Evolutionary conservation across 1,140 invertebrate genomes (phyloP), one percentile per base, ranked within the genome.

Genomic region (Arion vulgaris): DNA sequence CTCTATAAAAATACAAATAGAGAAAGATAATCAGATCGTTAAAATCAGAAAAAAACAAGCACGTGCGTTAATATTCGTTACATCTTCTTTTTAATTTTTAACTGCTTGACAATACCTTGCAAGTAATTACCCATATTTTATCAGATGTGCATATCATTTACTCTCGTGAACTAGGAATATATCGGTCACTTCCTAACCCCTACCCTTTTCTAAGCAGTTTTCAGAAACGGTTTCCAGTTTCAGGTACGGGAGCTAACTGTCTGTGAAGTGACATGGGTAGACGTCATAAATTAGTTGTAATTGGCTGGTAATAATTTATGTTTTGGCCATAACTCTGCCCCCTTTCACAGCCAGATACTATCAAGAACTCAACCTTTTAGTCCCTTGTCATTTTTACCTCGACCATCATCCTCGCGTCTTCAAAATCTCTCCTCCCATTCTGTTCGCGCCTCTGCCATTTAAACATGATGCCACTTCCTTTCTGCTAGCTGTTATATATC

Each of bases 291-390:
- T 62, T 68, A 38, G 0, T 39, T n/a, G 34, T 79, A 79, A 79
- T 79, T 79, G 76, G 76, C 76, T 34, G 57, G 36, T 79, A 79
- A 79, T 79, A 79, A 79, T 79, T 79, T 79, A 41, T 38, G 53
- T 68, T 79, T 49, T 28, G 76, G 76, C 76, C 36, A 79, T 79
- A 68, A 79, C 32, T 68, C 51, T 79, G 7, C n/a, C 36, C 34
- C 32, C 51, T 11, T 57, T n/a, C 57, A 28, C 57, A 66, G 19
- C 19, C 1, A 38, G 76, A 39, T 53, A 34, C 51, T 68, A 79
- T 36, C 76, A 53, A 53, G 45, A 76, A n/a, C 36, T 13, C n/a
- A 5, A 28, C 45, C 74, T 57, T 19, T 73, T 39, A 41, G 38
- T 11, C 4, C 17, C 74, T 45, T 76, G 74, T 76, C 74, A 76